These are phyloP conservation scores for Napeogenes inachia DNA, from an alignment of 2,888 invertebrate species.

Conservation along the genomic window DNA sequence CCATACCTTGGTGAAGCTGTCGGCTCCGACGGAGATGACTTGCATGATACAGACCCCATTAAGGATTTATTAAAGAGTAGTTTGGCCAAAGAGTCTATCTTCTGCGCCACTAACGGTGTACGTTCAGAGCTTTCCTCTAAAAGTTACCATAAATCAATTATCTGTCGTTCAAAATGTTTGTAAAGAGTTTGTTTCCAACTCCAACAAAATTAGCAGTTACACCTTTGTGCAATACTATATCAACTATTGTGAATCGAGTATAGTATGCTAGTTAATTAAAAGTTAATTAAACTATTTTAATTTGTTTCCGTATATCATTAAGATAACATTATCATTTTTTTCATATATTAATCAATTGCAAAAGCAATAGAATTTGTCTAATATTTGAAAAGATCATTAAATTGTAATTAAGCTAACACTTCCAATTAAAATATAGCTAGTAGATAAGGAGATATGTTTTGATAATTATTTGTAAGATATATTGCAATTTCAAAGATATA, in stretches of 20 bases:
- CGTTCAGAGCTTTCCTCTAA: constrained; percentile 75
- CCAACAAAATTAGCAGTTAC: no score
- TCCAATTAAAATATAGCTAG: neutral
- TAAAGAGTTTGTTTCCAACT: no score
- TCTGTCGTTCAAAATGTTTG: no score
- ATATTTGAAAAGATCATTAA: neutral
- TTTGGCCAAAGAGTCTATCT: constrained; percentile 86
- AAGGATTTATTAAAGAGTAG: constrained; percentile 82
- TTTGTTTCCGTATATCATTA: neutral
- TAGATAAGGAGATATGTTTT: no score
- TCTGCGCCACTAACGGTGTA: constrained; percentile 82
- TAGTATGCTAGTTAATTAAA: no score
- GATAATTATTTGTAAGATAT: no score
- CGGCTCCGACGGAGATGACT: constrained; percentile 66
- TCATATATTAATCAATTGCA: neutral
- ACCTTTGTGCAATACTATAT: no score
- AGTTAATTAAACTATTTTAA: no score
- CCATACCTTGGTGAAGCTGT: constrained; percentile 63
- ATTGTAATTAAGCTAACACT: neutral
- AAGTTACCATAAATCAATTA: no score
- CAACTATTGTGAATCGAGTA: no score
- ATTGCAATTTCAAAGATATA: no score
- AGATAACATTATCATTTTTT: neutral
- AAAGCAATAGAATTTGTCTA: neutral
- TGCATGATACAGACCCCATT: constrained; percentile 65